A percentile compares a stretch with the other conserved stretches of the same genome.
Conservation (phyloP, 2,113 vertebrate genomes). For the Corapipo altera region DNA sequence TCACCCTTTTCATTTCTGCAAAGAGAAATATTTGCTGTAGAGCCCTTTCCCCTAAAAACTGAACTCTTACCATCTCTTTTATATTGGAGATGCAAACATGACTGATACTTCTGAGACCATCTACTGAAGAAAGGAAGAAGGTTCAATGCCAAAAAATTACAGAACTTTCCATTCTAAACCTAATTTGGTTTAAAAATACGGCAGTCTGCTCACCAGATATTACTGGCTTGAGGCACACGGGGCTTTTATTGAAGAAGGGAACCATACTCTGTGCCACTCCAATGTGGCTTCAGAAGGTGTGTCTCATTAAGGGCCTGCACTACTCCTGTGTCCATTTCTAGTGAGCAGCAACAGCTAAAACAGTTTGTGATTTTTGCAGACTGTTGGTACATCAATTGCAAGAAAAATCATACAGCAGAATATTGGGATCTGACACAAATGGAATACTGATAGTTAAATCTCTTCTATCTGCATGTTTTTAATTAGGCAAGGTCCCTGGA, state of each 20-base stretch:
- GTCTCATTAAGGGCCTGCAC: not conserved
- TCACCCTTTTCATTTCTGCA: not conserved
- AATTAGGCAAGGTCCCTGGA: not conserved
- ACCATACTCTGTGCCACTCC: not conserved
- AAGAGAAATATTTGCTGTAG: not conserved
- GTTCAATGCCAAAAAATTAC: not conserved
- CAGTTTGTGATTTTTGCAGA: not conserved
- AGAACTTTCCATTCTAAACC: not conserved
- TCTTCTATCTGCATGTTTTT: not conserved
- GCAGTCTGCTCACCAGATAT: not conserved
- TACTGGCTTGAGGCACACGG: not conserved
- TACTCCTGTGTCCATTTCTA: not conserved
- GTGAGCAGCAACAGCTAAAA: not conserved
- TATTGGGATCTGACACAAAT: not conserved
- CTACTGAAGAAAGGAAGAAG: not conserved
- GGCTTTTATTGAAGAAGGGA: not conserved
- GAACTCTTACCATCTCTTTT: not conserved
- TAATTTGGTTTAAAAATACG: not conserved
- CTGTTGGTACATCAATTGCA: not conserved
- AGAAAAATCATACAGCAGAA: not conserved
- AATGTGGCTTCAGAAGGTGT: not conserved
- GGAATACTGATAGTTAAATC: not conserved
- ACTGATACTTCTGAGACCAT: not conserved
- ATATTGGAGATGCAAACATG: not conserved
- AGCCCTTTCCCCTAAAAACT: not conserved